These are phyloP conservation scores for Eulemur mongoz DNA, from an alignment of 2,797 vertebrate species.

Conservation along the genomic window DNA sequence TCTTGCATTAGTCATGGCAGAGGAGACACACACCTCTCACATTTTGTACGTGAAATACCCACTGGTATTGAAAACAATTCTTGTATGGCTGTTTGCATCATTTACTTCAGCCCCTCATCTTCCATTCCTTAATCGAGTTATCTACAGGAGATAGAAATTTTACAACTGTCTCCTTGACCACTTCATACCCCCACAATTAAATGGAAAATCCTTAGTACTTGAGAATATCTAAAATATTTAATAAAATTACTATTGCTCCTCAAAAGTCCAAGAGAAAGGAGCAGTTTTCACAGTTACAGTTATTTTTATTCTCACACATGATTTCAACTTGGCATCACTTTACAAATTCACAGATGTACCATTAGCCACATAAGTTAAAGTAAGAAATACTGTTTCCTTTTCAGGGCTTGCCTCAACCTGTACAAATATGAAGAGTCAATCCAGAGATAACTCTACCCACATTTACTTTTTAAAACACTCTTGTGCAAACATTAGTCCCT, in stretches of 20 bases:
- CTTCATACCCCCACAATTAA: neutral
- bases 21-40: neutral
- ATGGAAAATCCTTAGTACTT: neutral
- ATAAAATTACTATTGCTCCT: neutral
- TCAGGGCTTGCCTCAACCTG: neutral
- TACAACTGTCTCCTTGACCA: neutral
- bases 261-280: neutral
- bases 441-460: neutral
- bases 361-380: neutral
- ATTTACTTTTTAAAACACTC: neutral
- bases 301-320: neutral
- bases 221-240: neutral
- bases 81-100: neutral
- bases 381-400: neutral
- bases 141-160: neutral
- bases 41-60: neutral
- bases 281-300: neutral
- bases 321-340: neutral
- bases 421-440: neutral
- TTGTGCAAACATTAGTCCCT: neutral
- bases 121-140: neutral
- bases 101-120: neutral
- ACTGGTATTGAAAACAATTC: neutral
- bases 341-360: neutral
- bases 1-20: neutral